Evolutionary conservation across 2,888 invertebrate genomes (phyloP).

Genomic region (Hirtodrosophila trivittata): DNA sequence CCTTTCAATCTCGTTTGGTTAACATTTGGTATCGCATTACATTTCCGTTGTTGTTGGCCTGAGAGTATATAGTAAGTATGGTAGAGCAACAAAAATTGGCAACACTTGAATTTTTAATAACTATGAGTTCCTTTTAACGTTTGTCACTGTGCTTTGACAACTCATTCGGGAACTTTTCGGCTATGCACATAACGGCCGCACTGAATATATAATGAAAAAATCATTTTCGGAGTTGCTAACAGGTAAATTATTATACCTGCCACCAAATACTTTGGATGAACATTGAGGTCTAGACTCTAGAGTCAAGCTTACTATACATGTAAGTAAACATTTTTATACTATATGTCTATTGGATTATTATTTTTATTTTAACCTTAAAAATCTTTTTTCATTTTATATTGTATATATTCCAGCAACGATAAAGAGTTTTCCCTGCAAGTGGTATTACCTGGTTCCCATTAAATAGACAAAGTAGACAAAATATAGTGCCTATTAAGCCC

Average conservation of each 20-base stretch:
- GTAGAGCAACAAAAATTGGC: constrained; percentile 56
- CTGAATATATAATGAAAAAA: constrained; percentile 4
- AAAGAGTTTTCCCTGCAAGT: no score
- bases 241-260: not conserved
- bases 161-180: not conserved
- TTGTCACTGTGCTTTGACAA: not conserved
- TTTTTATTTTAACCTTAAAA: no score
- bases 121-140: constrained; percentile 47
- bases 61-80: not conserved
- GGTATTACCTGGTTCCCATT: no score
- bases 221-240: not conserved
- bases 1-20: constrained; percentile 14
- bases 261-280: no score
- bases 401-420: no score
- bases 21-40: constrained; percentile 69
- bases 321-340: no score
- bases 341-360: no score
- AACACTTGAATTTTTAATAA: constrained; percentile 81
- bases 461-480: no score
- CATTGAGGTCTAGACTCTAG: no score
- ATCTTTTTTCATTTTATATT: no score
- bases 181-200: not conserved
- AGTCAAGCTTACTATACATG: no score
- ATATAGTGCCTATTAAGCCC: no score
- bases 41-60: constrained; percentile 35